Evolutionary conservation across 1,140 invertebrate species (phyloP), one percentile per base, ranked within the genome.

Genomic region (Leptonema lineaticorne): DNA sequence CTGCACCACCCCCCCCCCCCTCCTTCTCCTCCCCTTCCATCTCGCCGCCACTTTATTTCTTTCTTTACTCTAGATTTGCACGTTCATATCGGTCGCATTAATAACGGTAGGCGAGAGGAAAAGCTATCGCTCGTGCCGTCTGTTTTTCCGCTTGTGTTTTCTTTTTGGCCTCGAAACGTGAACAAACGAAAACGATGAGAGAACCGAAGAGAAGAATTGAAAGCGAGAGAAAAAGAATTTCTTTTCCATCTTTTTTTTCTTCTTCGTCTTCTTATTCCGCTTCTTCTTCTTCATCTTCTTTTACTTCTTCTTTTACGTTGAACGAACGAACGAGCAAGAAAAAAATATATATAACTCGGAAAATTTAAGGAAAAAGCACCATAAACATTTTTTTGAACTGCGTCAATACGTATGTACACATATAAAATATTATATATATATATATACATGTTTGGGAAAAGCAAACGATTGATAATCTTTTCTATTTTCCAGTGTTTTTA

Each of bases 311-410:
- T n/a, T n/a, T n/a, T n/a, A n/a, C n/a, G n/a, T n/a, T n/a, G n/a
- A n/a, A n/a, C n/a, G n/a, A n/a, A n/a, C n/a, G n/a, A n/a, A n/a
- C n/a, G n/a, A n/a, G n/a, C n/a, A n/a, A n/a, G n/a, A n/a, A n/a
- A n/a, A n/a, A n/a, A n/a, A n/a, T n/a, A 26, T 3, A 53, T 20
- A 53, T 53, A 53, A 53, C 50, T 53, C 50, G 50, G 50, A 20
- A 24, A 59, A 33, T 59, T 59, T 59, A 29, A 27, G 57, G 57
- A 59, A 59, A 53, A 37, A 37, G 57, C 57, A 37, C 30, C 57
- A 59, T 59, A 59, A 59, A 59, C 28, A 53, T 59, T 59, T 59
- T 59, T 59, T 37, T 29, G 50, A n/a, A 53, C 57, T 59, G 30
- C 33, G 57, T 59, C 57, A 59, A 59, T 59, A 59, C 8, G 9